Base-by-base conservation (phyloP, 2,113 vertebrate species). In the Sclerurus mexicanus region DNA sequence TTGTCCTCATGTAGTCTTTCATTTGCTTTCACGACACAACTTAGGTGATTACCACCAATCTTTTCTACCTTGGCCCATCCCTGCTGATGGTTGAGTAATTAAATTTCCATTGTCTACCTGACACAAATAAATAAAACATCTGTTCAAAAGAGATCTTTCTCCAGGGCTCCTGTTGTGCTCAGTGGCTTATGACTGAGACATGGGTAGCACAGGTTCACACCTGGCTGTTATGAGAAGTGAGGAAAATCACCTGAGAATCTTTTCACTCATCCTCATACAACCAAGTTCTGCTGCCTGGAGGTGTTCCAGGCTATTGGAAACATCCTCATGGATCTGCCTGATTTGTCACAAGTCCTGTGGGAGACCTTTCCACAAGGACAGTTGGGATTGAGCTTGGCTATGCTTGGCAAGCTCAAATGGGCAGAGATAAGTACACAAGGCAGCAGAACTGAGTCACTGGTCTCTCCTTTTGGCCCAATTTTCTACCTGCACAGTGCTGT, bases 371-470 rank as follows among this genome's bases (percentile, higher is more conserved):
- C 35, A 3, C 42, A 18, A 47, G 11, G 28, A 77, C 25, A 74
- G 5, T 5, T 59, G 42, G 25, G 12, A 74, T 8, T 3, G n/a
- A 87, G 8, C 37, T 79, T 24, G 9, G 25, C 49, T 72, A 5
- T 42, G 13, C 35, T 52, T 4, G 1, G 33, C 16, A 11, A 83
- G 13, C 20, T 62, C 28, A 80, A 33, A 79, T 33, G 59, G 28
- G 35, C 14, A 58, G 18, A 82, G 9, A 39, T 14, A 59, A 78
- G 12, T 33, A 42, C 3, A 4, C 6, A 50, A 55, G 35, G 8
- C 30, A 74, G 46, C 4, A 13, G 22, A 63, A 46, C 12, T 0
- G 2, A 55, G 16, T 44, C 3, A 0, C 12, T 47, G 16, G 9
- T 56, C 1, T 79, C 23, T 59, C 20, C 5, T 50, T 84, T 88